These are phyloP conservation scores for Dermatophagoides farinae DNA, from an alignment of 1,140 invertebrate genomes.

Conservation along the genomic window DNA sequence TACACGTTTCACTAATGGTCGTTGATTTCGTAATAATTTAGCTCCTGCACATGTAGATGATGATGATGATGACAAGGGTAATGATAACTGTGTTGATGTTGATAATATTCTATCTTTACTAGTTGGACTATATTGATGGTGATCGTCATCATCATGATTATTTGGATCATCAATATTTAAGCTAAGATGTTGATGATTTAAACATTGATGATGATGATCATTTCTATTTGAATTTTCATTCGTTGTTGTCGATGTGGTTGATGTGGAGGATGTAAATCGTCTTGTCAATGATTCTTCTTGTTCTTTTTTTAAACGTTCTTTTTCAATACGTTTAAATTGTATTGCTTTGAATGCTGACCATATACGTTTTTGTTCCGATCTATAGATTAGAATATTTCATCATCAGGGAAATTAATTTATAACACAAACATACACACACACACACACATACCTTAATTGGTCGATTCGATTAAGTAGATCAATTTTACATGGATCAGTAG, in stretches of 20 bases:
- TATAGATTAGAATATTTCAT: neutral
- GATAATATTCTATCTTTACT: no score
- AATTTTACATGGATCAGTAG: neutral
- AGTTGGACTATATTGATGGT: no score
- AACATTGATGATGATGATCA: neutral
- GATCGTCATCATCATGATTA: no score
- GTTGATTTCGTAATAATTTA: constrained; percentile 4
- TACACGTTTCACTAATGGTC: constrained; percentile 2
- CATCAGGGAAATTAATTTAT: neutral
- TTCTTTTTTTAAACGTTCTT: neutral
- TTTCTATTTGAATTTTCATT: neutral
- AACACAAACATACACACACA: neutral
- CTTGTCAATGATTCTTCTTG: constrained; percentile 4
- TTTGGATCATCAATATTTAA: no score
- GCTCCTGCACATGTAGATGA: neutral
- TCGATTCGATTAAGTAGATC: neutral
- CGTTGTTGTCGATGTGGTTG: neutral
- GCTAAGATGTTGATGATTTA: no score
- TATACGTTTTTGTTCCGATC: neutral
- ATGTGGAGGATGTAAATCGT: neutral
- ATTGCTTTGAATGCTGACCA: neutral
- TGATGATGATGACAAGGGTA: neutral
- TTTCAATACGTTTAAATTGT: neutral
- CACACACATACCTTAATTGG: neutral
- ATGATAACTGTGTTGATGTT: no score